phyloP scores from a whole-genome alignment of 2,797 vertebrate species.

The Chiloscyllium punctatum region DNA sequence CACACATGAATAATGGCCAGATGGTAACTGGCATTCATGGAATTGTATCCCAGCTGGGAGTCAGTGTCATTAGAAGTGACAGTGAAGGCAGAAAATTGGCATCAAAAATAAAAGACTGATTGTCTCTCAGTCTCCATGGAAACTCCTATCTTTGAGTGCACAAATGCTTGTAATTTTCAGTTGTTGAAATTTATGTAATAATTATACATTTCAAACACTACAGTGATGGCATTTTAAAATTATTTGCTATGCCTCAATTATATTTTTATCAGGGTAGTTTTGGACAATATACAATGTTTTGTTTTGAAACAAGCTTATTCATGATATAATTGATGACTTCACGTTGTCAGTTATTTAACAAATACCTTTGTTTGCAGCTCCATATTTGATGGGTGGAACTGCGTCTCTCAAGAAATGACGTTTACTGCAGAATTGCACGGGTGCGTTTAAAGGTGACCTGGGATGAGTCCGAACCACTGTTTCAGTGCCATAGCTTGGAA shows the following conservation, averaged over 20 bases:
- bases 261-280: not conserved
- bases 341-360: not conserved
- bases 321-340: not conserved
- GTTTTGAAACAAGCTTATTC: not conserved
- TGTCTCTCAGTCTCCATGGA: not conserved
- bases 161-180: not conserved
- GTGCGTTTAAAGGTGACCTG: constrained; percentile 48
- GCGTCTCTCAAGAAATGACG: constrained; percentile 75
- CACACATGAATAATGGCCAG: not conserved
- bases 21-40: not conserved
- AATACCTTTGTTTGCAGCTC: constrained; percentile 54
- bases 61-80: not conserved
- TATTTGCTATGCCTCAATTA: not conserved
- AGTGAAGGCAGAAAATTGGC: not conserved
- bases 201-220: not conserved
- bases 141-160: not conserved
- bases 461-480: not conserved
- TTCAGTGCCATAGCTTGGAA: not conserved
- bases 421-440: constrained; percentile 74
- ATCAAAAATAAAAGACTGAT: not conserved
- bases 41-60: not conserved
- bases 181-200: not conserved
- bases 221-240: not conserved
- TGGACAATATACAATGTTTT: not conserved
- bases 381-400: constrained; percentile 68